A percentile compares a stretch with the other conserved stretches of the same genome.
phyloP scores from a whole-genome alignment of 2,113 vertebrate species.

The Leiothrix lutea region DNA sequence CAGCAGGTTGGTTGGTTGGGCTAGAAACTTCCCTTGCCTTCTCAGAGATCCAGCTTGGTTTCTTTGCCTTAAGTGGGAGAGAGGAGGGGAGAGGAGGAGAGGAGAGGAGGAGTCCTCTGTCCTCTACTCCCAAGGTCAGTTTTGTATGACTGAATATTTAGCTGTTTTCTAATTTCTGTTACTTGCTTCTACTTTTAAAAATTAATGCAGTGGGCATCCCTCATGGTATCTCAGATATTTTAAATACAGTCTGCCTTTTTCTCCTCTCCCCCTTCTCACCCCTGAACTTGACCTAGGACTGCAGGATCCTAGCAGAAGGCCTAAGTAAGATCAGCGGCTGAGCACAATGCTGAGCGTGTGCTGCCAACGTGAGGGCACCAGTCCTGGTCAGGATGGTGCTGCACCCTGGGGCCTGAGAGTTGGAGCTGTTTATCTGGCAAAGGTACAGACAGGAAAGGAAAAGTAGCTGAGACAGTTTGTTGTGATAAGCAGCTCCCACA shows the following conservation, averaged over 20 bases:
- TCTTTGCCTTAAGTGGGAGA: background rate
- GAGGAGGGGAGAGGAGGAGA: background rate
- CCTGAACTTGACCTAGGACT: background rate
- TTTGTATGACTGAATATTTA: background rate
- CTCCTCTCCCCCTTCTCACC: background rate
- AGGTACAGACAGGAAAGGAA: background rate
- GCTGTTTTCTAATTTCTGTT: background rate
- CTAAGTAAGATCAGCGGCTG: background rate
- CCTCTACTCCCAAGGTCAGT: background rate
- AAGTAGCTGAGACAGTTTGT: background rate
- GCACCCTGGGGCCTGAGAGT: background rate
- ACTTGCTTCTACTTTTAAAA: background rate
- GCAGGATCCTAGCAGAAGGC: background rate
- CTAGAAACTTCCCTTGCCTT: background rate
- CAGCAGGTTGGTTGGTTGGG: background rate
- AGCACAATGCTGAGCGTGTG: rapidly evolving
- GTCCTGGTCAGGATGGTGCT: background rate
- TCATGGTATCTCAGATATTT: background rate
- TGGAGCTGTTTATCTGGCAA: background rate
- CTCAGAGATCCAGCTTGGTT: background rate
- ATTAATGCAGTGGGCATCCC: background rate
- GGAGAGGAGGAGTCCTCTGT: too few relatives aligned
- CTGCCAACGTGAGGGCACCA: rapidly evolving
- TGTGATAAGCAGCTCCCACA: background rate
- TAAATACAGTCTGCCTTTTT: background rate